Conservation (phyloP, 2,113 vertebrate genomes). For the Andinoacara biseriatus region DNA sequence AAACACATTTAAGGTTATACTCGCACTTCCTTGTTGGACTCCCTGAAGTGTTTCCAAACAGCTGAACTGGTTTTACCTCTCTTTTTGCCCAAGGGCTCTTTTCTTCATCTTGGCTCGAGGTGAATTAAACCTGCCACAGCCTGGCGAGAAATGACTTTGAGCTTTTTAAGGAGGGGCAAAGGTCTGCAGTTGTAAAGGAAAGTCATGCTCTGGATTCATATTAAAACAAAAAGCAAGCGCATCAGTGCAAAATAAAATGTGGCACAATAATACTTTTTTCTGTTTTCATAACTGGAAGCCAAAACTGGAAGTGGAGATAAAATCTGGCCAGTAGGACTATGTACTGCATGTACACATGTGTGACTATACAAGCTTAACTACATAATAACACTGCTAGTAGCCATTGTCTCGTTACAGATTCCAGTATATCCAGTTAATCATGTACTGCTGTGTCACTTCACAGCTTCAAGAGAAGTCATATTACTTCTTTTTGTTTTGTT, state of each 20-base stretch:
- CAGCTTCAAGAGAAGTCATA: not conserved
- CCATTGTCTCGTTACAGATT: not conserved
- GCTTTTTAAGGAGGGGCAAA: not conserved
- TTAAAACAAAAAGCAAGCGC: not conserved
- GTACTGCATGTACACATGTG: not conserved
- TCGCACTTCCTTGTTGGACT: not conserved
- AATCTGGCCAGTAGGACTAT: not conserved
- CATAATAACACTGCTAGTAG: not conserved
- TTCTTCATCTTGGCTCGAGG: not conserved
- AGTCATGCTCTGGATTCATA: not conserved
- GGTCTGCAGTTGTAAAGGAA: not conserved
- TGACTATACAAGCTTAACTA: not conserved
- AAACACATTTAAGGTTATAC: not conserved
- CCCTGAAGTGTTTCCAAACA: slow-evolving; percentile 1
- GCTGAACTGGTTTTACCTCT: slow-evolving; percentile 7
- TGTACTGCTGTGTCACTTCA: slow-evolving; percentile 15
- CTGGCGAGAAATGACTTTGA: not conserved
- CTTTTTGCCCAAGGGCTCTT: not conserved
- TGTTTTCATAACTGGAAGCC: not conserved
- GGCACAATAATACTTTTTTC: not conserved
- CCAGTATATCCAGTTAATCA: not conserved
- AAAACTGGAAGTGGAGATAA: not conserved
- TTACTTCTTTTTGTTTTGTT: too few species aligned
- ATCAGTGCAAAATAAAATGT: not conserved
- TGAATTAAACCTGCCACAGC: slow-evolving; percentile 10